Percentiles rank a stretch among this genome's conserved stretches.
Evolutionary conservation across 2,113 vertebrate species (phyloP).

Genomic region (Vombatus ursinus): DNA sequence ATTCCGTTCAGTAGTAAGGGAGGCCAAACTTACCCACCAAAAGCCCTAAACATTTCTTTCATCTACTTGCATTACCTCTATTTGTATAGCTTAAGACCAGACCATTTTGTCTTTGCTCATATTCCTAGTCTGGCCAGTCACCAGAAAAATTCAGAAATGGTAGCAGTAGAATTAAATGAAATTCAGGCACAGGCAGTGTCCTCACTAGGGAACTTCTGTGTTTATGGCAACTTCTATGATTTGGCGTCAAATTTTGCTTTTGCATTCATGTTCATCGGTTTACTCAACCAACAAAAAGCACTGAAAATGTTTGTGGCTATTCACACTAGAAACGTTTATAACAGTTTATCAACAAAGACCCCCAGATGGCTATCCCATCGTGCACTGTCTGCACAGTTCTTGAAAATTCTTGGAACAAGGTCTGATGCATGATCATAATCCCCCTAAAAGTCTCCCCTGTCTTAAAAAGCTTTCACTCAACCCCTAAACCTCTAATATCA

Average conservation of each 20-base stretch:
- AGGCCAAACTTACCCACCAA: conserved; percentile 37
- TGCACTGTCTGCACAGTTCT: conserved; percentile 76
- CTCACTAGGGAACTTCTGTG: conserved; percentile 81
- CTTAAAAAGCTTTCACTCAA: conserved; percentile 62
- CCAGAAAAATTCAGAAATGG: conserved; percentile 76
- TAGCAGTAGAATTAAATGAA: conserved; percentile 77
- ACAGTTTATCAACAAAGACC: conserved; percentile 83
- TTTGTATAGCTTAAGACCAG: conserved; percentile 45
- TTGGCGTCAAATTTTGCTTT: conserved; percentile 80
- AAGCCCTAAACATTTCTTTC: conserved; percentile 27
- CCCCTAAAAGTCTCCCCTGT: conserved; percentile 64
- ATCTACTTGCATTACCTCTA: conserved; percentile 60
- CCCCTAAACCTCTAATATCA: conserved; percentile 25
- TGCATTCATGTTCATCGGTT: conserved; percentile 79
- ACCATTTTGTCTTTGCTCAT: conserved; percentile 65
- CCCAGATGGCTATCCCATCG: conserved; percentile 81
- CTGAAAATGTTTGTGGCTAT: conserved; percentile 82
- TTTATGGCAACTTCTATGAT: conserved; percentile 82
- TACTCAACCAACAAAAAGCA: conserved; percentile 82
- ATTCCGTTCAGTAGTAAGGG: conserved; percentile 48
- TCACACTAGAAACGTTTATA: conserved; percentile 81
- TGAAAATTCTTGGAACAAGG: conserved; percentile 77
- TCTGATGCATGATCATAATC: conserved; percentile 71
- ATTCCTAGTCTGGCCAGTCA: conserved; percentile 76
- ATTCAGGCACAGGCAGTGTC: conserved; percentile 81